These are phyloP conservation scores for Scyliorhinus canicula DNA, from an alignment of 2,797 vertebrate species.

Conservation along the genomic window DNA sequence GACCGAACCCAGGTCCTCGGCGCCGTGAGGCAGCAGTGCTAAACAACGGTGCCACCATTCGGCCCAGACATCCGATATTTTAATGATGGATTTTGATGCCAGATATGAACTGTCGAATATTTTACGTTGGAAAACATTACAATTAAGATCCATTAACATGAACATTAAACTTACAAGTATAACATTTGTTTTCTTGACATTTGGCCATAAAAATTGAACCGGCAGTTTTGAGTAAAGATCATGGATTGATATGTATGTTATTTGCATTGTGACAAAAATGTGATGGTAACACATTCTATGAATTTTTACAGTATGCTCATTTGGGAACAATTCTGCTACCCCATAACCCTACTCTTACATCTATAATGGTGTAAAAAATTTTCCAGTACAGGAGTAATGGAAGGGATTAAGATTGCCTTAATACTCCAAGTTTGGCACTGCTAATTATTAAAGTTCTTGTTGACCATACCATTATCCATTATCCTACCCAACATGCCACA, in stretches of 20 bases:
- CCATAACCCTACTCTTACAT: not conserved
- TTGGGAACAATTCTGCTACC: not conserved
- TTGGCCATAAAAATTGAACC: not conserved
- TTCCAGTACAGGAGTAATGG: not conserved
- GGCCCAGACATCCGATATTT: too few species aligned
- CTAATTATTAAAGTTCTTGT: not conserved
- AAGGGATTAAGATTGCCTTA: not conserved
- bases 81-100: not conserved
- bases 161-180: not conserved
- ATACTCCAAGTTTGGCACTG: not conserved
- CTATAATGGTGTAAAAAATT: too few species aligned
- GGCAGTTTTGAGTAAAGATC: not conserved
- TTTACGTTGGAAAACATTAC: not conserved
- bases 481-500: not conserved
- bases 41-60: too few species aligned
- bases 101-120: not conserved
- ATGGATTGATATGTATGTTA: not conserved
- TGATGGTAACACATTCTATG: not conserved
- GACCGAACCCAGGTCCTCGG: too few species aligned
- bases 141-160: not conserved
- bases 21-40: too few species aligned
- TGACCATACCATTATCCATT: not conserved
- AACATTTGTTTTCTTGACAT: not conserved
- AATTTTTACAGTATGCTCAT: not conserved
- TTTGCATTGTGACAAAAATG: not conserved